Percentiles rank a stretch among this genome's conserved stretches.
Conservation (phyloP, 2,888 invertebrate genomes). For the Dolichopus griseipennis region DNA sequence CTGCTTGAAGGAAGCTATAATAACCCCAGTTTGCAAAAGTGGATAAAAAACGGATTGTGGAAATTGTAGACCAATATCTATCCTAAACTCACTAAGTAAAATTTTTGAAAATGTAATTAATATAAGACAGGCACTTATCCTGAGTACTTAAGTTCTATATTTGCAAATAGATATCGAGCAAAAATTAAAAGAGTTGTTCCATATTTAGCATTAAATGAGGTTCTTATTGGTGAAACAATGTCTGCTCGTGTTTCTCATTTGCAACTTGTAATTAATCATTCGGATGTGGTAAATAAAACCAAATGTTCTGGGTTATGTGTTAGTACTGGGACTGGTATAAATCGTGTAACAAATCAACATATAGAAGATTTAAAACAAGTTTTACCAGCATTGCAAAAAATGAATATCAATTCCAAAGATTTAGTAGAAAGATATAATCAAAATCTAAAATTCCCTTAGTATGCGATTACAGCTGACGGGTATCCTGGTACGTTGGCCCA, state of each 20-base stretch:
- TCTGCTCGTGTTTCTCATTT: conserved; percentile 92
- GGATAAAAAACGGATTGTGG: too few relatives aligned
- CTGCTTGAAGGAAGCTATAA: too few relatives aligned
- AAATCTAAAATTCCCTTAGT: conserved; percentile 61
- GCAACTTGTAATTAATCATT: conserved; percentile 70
- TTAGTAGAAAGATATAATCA: conserved; percentile 57
- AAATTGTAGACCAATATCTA: too few relatives aligned
- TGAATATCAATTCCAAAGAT: conserved; percentile 27
- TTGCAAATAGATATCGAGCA: conserved; percentile 36
- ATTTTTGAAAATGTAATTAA: too few relatives aligned
- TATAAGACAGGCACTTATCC: conserved; percentile 34
- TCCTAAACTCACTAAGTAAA: too few relatives aligned
- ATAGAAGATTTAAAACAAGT: conserved; percentile 55
- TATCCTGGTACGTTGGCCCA: too few relatives aligned
- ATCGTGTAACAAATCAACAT: conserved; percentile 61
- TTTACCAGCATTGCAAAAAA: conserved; percentile 28
- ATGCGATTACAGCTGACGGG: too few relatives aligned
- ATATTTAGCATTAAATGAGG: conserved; percentile 92
- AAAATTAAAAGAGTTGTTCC: conserved; percentile 59
- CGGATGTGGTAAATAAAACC: conserved; percentile 62
- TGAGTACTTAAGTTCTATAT: conserved; percentile 30
- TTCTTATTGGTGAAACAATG: conserved; percentile 92
- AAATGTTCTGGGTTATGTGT: conserved; percentile 96
- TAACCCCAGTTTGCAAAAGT: too few relatives aligned
- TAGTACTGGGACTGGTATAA: conserved; percentile 94